Base-by-base conservation (phyloP, 2,797 vertebrate species). In the Peromyscus melanophrys region DNA sequence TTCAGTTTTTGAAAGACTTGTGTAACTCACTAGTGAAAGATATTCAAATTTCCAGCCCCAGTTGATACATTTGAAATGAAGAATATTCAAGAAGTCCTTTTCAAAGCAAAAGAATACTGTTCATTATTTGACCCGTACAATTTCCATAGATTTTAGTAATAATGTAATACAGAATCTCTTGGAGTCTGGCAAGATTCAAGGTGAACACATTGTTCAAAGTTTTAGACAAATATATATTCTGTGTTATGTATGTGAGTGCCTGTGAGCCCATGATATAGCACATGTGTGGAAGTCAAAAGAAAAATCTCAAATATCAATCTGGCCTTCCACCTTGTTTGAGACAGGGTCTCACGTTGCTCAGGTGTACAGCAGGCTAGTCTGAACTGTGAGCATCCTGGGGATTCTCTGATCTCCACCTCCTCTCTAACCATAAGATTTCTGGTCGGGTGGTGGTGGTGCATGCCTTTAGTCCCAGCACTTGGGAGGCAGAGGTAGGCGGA, bases 1-100 rank as follows among this genome's bases (percentile, higher is more conserved):
- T 17, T 63, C 63, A 67, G 5, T 29, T 89, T 96, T 95, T 34
- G 89, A 88, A 84, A 77, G 87, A 52, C 89, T 96, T 92, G 37
- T 27, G 75, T 65, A 71, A 3, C 12, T 76, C 73, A 73, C 21
- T 37, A 81, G 52, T 25, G 55, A 95, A 93, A 13, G 71, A 37
- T 25, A 57, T 16, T 76, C 43, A 6, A 21, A 83, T 78, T 89
- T 91, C 69, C 69, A 89, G 76, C 29, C 67, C 37, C 37, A 85
- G 71, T 59, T 71, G 92, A 59, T 3, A 10, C 34, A 59, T 91
- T 81, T 88, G 46, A 96, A 94, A 57, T 8, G 1, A 5, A n/a
- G 49, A 67, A 16, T 16, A 7, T 85, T 52, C 59, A 95, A 95
- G n/a, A 3, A 49, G 13, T 52, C 16, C 31, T 87, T 84, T 57